A percentile compares a stretch with the other conserved stretches of the same genome.
These are phyloP conservation scores for Lasioglossum albipes DNA, from an alignment of 1,140 invertebrate species.

Conservation along the genomic window DNA sequence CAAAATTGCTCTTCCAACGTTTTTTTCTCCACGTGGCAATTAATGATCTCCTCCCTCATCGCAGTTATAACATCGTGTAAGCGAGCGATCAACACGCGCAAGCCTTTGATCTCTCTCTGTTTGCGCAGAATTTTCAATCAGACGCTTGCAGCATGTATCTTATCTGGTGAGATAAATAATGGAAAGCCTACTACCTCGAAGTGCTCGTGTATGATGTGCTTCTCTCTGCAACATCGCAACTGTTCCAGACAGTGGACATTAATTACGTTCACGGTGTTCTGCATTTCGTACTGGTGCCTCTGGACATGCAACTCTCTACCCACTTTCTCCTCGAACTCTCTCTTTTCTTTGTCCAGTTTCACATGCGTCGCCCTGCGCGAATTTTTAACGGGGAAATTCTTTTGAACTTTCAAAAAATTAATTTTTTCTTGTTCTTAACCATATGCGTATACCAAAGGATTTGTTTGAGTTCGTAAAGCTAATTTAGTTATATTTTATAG, in stretches of 20 bases:
- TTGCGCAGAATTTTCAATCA: conserved; percentile 25
- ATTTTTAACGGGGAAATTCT: neutral
- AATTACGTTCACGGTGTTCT: conserved; percentile 75
- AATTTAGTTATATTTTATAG: too few species aligned
- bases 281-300: conserved; percentile 72
- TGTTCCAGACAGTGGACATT: conserved; percentile 75
- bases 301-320: conserved; percentile 62
- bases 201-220: conserved; percentile 60
- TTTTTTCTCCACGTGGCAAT: conserved; percentile 53
- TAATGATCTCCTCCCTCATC: conserved; percentile 34
- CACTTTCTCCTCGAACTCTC: conserved; percentile 55
- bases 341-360: conserved; percentile 43
- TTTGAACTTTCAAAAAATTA: too few species aligned
- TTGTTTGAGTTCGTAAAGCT: too few species aligned
- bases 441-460: too few species aligned
- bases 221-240: conserved; percentile 69
- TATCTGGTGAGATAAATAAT: neutral
- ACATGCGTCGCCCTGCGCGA: conserved; percentile 46
- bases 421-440: too few species aligned
- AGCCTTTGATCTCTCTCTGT: conserved; percentile 60
- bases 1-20: conserved; percentile 66
- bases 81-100: conserved; percentile 55
- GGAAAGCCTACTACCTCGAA: conserved; percentile 61
- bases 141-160: neutral
- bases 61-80: conserved; percentile 55